These are phyloP conservation scores for Drosophila bunnanda DNA, from an alignment of 2,888 invertebrate species.

Conservation along the genomic window DNA sequence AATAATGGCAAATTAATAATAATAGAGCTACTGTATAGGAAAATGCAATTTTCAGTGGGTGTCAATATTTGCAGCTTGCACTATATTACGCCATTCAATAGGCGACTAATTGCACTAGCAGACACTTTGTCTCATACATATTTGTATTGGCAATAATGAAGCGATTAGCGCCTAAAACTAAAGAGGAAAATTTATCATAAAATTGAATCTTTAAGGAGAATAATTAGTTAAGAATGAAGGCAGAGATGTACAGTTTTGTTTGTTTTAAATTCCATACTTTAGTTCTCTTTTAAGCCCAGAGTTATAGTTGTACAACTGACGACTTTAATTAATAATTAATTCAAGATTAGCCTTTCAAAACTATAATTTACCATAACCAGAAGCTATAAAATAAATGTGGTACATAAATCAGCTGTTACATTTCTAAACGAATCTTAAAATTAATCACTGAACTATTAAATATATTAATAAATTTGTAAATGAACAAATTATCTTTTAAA, in stretches of 20 bases:
- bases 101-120: conserved; percentile 1
- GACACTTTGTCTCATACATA: background rate
- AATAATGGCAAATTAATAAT: background rate
- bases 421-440: too few species aligned
- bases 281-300: background rate
- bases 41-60: background rate
- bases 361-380: too few species aligned
- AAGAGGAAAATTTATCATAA: background rate
- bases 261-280: background rate
- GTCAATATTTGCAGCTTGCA: background rate
- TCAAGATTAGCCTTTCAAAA: background rate
- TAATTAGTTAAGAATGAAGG: background rate
- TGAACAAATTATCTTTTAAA: too few species aligned
- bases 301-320: background rate
- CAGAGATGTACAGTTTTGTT: background rate
- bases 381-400: too few species aligned
- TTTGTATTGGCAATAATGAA: background rate
- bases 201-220: background rate
- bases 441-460: too few species aligned
- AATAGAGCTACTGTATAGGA: conserved; percentile 5
- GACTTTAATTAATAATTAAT: background rate
- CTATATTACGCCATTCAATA: conserved; percentile 8
- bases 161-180: background rate
- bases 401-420: too few species aligned
- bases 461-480: too few species aligned